These are phyloP conservation scores for Sebastes umbrosus DNA, from an alignment of 2,797 vertebrate genomes.

Conservation along the genomic window DNA sequence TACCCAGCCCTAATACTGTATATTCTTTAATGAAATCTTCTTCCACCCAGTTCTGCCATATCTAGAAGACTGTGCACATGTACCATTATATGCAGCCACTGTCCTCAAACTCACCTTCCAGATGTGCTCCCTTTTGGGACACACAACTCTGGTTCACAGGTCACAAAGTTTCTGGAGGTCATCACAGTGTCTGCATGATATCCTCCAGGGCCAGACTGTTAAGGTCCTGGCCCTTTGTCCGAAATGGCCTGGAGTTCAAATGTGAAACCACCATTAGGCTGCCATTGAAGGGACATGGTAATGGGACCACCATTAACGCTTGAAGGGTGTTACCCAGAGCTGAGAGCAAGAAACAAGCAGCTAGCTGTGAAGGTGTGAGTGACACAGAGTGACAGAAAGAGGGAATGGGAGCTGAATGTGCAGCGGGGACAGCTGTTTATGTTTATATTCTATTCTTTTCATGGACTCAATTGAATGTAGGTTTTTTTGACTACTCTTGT, in stretches of 20 bases:
- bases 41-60: background rate
- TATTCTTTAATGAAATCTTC: background rate
- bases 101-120: background rate
- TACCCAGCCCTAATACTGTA: no score
- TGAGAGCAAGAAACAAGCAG: slow-evolving; percentile 21
- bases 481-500: background rate
- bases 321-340: slow-evolving; percentile 19
- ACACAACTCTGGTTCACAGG: background rate
- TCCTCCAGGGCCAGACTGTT: background rate
- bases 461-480: background rate
- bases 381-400: background rate
- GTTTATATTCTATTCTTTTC: background rate
- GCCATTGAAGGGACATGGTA: background rate
- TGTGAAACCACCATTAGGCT: slow-evolving; percentile 28
- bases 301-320: slow-evolving; percentile 7
- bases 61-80: background rate
- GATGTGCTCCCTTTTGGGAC: background rate
- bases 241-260: background rate
- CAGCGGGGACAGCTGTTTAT: background rate
- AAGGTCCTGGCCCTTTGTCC: background rate
- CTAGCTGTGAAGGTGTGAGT: slow-evolving; percentile 4
- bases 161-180: slow-evolving; percentile 27
- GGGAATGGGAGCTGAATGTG: background rate
- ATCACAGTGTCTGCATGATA: background rate
- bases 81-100: background rate